Evolutionary conservation across 2,113 vertebrate species (phyloP), one percentile per base, ranked within the genome.

Genomic region (Xiphophorus couchianus): DNA sequence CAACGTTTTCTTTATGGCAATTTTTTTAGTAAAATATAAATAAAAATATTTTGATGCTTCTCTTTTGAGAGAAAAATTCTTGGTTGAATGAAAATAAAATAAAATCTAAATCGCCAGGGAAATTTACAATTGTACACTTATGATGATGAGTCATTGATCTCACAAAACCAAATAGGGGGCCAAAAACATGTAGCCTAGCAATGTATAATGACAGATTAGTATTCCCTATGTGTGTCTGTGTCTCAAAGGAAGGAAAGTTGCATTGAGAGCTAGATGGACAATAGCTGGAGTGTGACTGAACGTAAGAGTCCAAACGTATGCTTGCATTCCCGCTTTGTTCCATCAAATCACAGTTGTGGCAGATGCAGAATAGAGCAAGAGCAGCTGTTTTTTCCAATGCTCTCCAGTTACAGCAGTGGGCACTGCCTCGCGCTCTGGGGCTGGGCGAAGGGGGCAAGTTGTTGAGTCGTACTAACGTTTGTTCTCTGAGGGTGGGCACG

Each of bases 271-370:
- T 27, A 25, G 65, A 68, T 62, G 74, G 80, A 87, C 86, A 93
- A 89, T 89, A 80, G 81, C 77, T 66, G 89, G 76, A 90, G 91
- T 85, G 90, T 87, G 87, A 81, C 62, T 66, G 78, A 85, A 66
- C 88, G 80, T 62, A 11, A 62, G 80, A 73, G 85, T 76, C 69
- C 6, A 86, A 91, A 80, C 68, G 85, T 83, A 81, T 85, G 88
- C 80, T 74, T 85, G 80, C 93, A 93, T 94, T 95, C 92, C 90
- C 82, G 64, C 91, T 94, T 94, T 94, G 90, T 93, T 93, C 87
- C 86, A 74, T 88, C 85, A 90, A 86, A 87, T 89, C 88, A 90
- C 90, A 93, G 92, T 92, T 92, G 92, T 86, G 88, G 89, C 92
- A 93, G 92, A 93, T 93, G 93, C 93, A 86, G 89, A 84, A 78